Evolutionary conservation across 1,140 invertebrate species (phyloP).

Genomic region (Hestina assimilis): DNA sequence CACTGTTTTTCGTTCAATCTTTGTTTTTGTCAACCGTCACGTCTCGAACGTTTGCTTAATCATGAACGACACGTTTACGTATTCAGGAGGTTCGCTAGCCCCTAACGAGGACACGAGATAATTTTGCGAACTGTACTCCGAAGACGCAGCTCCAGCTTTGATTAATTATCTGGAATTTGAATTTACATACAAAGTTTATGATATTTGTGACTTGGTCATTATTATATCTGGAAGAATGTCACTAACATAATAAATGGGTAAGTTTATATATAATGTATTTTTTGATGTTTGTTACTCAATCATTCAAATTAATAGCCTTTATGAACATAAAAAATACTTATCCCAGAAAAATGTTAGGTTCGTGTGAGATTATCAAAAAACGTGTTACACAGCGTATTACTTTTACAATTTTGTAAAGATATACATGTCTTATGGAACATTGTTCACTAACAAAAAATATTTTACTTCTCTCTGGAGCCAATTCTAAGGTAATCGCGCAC

Average conservation of each 20-base stretch:
- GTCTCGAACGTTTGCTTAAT: conserved; percentile 56
- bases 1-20: conserved; percentile 2
- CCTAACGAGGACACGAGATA: conserved; percentile 72
- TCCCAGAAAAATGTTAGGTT: too few relatives aligned
- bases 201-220: neutral
- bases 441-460: too few relatives aligned
- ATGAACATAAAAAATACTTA: too few relatives aligned
- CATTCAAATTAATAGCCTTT: too few relatives aligned
- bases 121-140: conserved; percentile 66
- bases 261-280: too few relatives aligned
- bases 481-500: too few relatives aligned
- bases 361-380: too few relatives aligned
- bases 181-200: conserved; percentile 50
- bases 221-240: neutral
- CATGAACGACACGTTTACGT: conserved; percentile 70
- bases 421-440: too few relatives aligned
- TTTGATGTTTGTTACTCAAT: too few relatives aligned
- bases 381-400: too few relatives aligned
- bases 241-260: neutral
- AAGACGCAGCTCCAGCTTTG: conserved; percentile 56
- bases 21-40: conserved; percentile 48
- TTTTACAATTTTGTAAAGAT: too few relatives aligned
- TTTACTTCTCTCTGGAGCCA: too few relatives aligned
- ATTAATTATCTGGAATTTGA: conserved; percentile 67
- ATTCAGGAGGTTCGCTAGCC: conserved; percentile 59